Conservation (phyloP, 2,113 vertebrate species). For the Galemys pyrenaicus region DNA sequence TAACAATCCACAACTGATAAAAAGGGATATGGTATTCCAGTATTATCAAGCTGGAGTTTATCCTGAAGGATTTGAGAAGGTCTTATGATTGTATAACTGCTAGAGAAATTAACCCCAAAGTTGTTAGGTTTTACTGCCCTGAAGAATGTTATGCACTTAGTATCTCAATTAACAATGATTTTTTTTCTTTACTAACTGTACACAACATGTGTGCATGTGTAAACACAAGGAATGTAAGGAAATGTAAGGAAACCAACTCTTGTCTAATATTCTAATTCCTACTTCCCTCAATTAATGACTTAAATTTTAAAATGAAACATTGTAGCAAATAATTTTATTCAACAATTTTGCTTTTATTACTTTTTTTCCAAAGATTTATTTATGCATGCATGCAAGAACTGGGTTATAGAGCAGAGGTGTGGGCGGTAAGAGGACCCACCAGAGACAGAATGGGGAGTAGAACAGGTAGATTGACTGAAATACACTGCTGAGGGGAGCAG, state of each 20-base stretch:
- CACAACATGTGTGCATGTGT: neutral
- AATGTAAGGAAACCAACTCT: neutral
- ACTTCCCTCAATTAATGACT: neutral
- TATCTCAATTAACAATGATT: neutral
- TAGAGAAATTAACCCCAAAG: neutral
- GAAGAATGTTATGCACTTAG: neutral
- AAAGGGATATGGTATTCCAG: neutral
- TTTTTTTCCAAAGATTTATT: too few relatives aligned
- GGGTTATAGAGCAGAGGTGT: too few relatives aligned
- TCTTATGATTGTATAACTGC: neutral
- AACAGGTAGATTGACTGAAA: too few relatives aligned
- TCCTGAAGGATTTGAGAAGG: neutral
- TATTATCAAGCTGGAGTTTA: neutral
- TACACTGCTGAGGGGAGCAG: too few relatives aligned
- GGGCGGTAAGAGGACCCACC: too few relatives aligned
- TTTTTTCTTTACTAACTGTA: neutral
- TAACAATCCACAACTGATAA: neutral
- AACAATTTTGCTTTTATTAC: constrained; percentile 36
- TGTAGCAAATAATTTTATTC: neutral
- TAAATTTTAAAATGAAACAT: neutral
- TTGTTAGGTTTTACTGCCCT: neutral
- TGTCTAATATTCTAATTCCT: constrained; percentile 1
- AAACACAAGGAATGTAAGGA: neutral
- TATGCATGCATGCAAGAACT: too few relatives aligned
- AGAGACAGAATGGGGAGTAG: too few relatives aligned